Conservation (phyloP, 1,140 invertebrate species). For the Bombyx mandarina region DNA sequence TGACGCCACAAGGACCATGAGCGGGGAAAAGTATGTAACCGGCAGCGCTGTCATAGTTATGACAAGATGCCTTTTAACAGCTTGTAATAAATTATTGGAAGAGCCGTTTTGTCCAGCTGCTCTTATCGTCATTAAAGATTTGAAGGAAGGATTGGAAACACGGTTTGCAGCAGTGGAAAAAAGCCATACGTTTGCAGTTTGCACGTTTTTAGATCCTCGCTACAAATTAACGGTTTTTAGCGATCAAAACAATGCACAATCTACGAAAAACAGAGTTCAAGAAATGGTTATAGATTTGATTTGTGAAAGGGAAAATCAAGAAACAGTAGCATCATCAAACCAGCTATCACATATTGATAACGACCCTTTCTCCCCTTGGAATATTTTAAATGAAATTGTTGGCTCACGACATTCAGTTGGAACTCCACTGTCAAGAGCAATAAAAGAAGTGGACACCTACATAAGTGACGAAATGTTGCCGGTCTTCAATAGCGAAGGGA, state of each 20-base stretch:
- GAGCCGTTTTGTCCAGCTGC: neutral
- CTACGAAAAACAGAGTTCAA: constrained; percentile 6
- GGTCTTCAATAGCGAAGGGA: neutral
- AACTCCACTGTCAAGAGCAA: constrained; percentile 11
- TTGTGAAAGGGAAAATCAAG: neutral
- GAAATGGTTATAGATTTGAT: neutral
- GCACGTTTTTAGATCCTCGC: constrained; percentile 17
- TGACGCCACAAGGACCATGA: constrained; percentile 22
- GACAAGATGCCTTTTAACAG: constrained; percentile 13
- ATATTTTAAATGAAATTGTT: constrained; percentile 9
- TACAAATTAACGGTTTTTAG: constrained; percentile 15
- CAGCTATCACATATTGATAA: neutral
- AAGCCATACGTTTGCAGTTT: too few relatives aligned
- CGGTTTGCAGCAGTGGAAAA: too few relatives aligned
- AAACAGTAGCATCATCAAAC: neutral
- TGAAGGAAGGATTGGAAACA: neutral
- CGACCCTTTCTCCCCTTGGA: neutral
- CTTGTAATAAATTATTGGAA: constrained; percentile 4
- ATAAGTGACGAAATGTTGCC: constrained; percentile 10
- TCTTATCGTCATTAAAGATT: neutral
- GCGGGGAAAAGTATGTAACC: constrained; percentile 28
- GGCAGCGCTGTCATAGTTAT: constrained; percentile 19
- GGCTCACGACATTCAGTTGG: constrained; percentile 2
- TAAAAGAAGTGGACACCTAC: constrained; percentile 15
- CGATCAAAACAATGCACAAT: constrained; percentile 9